Conservation (phyloP, 2,113 vertebrate species). For the Micromys minutus region DNA sequence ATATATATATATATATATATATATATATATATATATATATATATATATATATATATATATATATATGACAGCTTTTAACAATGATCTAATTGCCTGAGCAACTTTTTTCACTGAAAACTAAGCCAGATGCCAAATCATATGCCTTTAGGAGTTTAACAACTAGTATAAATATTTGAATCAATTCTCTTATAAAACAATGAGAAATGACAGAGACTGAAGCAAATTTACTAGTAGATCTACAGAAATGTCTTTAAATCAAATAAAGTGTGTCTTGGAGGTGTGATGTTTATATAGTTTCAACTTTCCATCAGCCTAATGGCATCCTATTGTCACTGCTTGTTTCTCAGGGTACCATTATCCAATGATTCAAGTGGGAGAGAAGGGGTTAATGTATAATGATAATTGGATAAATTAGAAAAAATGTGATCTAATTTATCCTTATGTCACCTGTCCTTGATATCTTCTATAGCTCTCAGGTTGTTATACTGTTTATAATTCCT, state of each 20-base stretch:
- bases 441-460: neutral
- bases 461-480: conserved; percentile 24
- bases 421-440: conserved; percentile 39
- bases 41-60: too few relatives aligned
- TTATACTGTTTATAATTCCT: conserved; percentile 28
- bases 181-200: neutral
- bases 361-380: neutral
- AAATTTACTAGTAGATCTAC: conserved; percentile 17
- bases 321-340: neutral
- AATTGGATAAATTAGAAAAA: neutral
- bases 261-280: neutral
- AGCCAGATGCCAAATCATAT: conserved; percentile 30
- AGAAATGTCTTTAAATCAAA: conserved; percentile 33
- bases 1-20: too few relatives aligned
- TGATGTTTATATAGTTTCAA: neutral
- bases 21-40: too few relatives aligned
- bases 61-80: conserved; percentile 31
- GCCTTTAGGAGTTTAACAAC: neutral
- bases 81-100: conserved; percentile 14
- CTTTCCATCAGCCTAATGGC: neutral
- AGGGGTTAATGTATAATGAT: neutral
- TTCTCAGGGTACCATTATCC: neutral
- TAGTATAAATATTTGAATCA: conserved; percentile 40
- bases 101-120: conserved; percentile 4
- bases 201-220: neutral